Conservation (phyloP, 2,797 vertebrate species). For the Serranus cabrilla region DNA sequence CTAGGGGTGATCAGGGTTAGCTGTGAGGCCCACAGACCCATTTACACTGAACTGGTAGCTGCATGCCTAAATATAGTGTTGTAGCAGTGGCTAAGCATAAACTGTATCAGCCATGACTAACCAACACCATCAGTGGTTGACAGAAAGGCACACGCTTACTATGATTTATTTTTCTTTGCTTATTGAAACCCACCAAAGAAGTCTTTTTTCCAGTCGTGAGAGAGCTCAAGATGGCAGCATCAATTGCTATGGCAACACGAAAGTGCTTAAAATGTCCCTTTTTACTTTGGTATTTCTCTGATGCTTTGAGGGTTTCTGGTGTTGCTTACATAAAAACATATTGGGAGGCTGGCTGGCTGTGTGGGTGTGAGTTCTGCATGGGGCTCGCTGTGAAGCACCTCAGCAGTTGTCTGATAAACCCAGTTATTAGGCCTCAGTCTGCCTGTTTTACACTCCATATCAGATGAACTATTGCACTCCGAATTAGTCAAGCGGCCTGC, state of each 20-base stretch:
- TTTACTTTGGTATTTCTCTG: conserved; percentile 45
- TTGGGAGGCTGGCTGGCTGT: not conserved
- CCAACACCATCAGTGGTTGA: conserved; percentile 13
- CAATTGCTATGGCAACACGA: conserved; percentile 61
- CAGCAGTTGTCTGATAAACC: conserved; percentile 24
- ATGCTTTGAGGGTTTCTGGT: conserved; percentile 22
- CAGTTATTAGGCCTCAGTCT: conserved; percentile 40
- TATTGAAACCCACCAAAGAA: conserved; percentile 27
- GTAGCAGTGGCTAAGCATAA: conserved; percentile 23
- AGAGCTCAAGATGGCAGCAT: conserved; percentile 31
- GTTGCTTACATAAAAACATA: conserved; percentile 33
- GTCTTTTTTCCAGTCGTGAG: not conserved
- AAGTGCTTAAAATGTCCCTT: conserved; percentile 38
- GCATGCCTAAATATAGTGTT: conserved; percentile 56
- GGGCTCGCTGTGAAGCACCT: conserved; percentile 20
- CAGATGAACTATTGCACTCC: conserved; percentile 31
- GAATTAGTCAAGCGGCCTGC: conserved; percentile 36
- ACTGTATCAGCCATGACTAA: conserved; percentile 46
- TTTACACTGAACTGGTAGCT: conserved; percentile 25
- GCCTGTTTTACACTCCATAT: conserved; percentile 14
- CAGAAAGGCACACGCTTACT: conserved; percentile 18
- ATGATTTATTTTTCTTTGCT: conserved; percentile 38
- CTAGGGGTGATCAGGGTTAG: not conserved
- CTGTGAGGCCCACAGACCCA: conserved; percentile 27
- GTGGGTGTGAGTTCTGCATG: conserved; percentile 7